These are phyloP conservation scores for Moxostoma hubbsi DNA, from an alignment of 2,797 vertebrate species.

Conservation along the genomic window DNA sequence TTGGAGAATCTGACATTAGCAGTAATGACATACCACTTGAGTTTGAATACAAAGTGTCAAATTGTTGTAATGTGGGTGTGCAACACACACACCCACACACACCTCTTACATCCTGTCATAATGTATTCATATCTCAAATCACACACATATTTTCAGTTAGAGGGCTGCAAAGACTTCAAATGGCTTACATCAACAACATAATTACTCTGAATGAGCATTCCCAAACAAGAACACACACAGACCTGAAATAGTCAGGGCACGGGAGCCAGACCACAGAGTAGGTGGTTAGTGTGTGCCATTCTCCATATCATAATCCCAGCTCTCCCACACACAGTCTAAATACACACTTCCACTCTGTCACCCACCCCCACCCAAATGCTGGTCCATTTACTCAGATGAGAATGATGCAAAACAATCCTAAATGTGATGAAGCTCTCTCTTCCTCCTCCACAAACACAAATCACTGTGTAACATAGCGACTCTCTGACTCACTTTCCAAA, in stretches of 20 bases:
- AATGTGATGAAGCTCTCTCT: conserved; percentile 5
- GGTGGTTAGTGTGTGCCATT: conserved; percentile 37
- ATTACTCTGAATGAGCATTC: conserved; percentile 8
- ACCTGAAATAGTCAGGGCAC: conserved; percentile 31
- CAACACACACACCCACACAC: background rate
- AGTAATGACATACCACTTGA: background rate
- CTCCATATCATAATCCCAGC: conserved; percentile 25
- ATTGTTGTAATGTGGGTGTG: conserved; percentile 5
- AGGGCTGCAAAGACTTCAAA: conserved; percentile 27
- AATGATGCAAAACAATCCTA: conserved; percentile 2
- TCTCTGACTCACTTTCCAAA: conserved; percentile 26
- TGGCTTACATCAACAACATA: conserved; percentile 20
- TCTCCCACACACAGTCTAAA: conserved; percentile 30
- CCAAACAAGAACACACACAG: background rate
- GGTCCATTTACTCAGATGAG: background rate
- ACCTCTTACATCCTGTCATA: background rate
- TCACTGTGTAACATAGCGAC: conserved; percentile 16
- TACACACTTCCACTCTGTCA: too few species aligned
- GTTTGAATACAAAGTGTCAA: conserved; percentile 5
- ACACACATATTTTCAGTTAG: background rate
- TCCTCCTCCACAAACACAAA: background rate
- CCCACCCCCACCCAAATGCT: background rate
- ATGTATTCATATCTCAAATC: background rate
- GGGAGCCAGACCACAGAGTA: conserved; percentile 46
- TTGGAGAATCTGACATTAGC: conserved; percentile 3